A percentile compares a stretch with the other conserved stretches of the same genome.
Conservation (phyloP, 2,888 invertebrate species). For the Eupeodes latifasciatus region DNA sequence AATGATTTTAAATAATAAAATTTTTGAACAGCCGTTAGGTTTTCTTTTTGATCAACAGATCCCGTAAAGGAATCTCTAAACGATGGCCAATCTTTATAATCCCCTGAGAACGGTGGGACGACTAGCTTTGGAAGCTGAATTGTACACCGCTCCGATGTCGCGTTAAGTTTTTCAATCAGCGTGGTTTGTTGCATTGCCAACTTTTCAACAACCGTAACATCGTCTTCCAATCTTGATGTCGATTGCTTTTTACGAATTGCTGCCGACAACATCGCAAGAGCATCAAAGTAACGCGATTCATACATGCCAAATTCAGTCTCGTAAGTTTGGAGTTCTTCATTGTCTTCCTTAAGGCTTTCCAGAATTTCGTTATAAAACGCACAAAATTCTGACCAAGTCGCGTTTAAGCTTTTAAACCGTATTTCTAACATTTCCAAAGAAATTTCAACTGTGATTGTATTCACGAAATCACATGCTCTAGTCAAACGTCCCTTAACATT, state of each 20-base stretch:
- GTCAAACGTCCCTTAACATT: background rate
- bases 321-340: background rate
- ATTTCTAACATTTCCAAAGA: slow-evolving; percentile 12
- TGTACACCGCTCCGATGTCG: background rate
- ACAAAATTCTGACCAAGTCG: slow-evolving; percentile 2
- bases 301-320: background rate
- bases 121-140: background rate
- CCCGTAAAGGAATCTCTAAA: background rate
- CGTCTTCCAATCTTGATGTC: background rate
- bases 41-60: background rate
- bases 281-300: background rate
- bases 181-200: background rate
- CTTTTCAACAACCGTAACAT: background rate
- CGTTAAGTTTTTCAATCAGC: background rate
- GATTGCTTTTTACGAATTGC: background rate
- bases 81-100: background rate
- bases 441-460: background rate
- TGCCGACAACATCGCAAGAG: background rate
- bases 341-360: background rate
- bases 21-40: background rate
- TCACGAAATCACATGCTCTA: background rate
- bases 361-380: background rate
- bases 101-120: background rate
- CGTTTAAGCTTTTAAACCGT: background rate
- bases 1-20: background rate